Evolutionary conservation across 2,888 invertebrate genomes (phyloP).

Genomic region (Cataglyphis altisquamis): DNA sequence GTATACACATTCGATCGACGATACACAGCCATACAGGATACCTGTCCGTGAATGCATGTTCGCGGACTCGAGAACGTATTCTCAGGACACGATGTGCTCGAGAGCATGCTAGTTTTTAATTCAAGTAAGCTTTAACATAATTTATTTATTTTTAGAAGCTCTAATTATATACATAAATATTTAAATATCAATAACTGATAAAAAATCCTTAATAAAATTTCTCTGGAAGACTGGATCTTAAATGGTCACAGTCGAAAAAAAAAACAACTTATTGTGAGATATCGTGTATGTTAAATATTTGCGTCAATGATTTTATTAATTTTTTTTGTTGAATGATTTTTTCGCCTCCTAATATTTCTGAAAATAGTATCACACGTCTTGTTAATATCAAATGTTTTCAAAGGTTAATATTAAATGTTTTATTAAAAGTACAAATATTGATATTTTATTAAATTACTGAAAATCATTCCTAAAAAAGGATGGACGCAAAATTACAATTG

Average conservation of each 20-base stretch:
- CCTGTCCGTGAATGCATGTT: constrained; percentile 33
- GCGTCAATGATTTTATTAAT: neutral
- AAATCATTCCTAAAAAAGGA: constrained; percentile 7
- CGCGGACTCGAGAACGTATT: constrained; percentile 39
- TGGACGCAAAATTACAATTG: constrained; percentile 1
- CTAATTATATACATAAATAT: neutral
- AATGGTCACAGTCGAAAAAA: neutral
- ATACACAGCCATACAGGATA: constrained; percentile 44
- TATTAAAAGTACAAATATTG: constrained; percentile 5
- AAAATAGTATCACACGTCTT: neutral
- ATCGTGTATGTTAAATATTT: neutral
- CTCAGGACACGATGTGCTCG: neutral
- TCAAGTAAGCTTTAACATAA: neutral
- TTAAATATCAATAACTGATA: neutral
- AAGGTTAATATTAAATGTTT: neutral
- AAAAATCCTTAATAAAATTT: neutral
- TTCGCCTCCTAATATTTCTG: neutral
- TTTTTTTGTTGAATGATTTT: neutral
- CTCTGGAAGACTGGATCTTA: neutral
- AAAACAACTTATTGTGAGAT: neutral
- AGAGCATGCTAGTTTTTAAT: neutral
- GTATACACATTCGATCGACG: constrained; percentile 65
- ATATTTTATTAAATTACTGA: neutral
- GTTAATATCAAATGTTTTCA: neutral
- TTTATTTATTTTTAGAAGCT: neutral